Evolutionary conservation across 2,888 invertebrate species (phyloP), one percentile per base, ranked within the genome.

Genomic region (Stenolophus ochropezus): DNA sequence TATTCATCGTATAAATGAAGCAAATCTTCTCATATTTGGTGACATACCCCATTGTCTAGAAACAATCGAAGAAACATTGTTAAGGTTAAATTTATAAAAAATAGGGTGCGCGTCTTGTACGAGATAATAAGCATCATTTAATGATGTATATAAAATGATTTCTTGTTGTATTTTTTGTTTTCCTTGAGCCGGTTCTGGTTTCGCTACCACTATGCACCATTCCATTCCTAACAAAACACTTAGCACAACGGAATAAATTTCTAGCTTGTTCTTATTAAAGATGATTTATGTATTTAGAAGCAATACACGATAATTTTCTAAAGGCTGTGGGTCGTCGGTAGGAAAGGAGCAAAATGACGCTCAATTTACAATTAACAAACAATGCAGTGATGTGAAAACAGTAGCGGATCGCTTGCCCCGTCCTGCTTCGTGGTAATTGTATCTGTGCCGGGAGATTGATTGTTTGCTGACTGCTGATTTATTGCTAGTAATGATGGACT

Each of bases 241-340:
- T 21, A n/a, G 74, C 16, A 75, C 27, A 75, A 56, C 53, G 42
- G 58, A 58, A 76, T 33, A 58, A 65, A 78, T 78, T 61, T 49
- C 25, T 69, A 79, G 27, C 71, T 20, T 79, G 71, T 71, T 79
- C 79, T 79, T 69, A 79, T 79, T 79, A 79, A 79, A 51, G 27
- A 73, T 80, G 80, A 80, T 80, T 80, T 80, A 80, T 80, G 73
- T 73, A 73, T 69, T 49, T 42, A 80, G 14, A 58, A 51, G 73
- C 80, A 80, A 80, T 80, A 73, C 73, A 73, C 80, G 80, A 73
- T 80, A 80, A 80, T 80, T 80, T 80, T 80, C 80, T 80, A 80
- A 80, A 80, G 80, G 33, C 20, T 71, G 51, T 69, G 33, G 33
- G 20, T 33, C 5, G 49, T 23, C 14, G 21, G 11, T n/a, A 65